Conservation (phyloP, 2,797 vertebrate species). For the Danio jaintianensis region DNA sequence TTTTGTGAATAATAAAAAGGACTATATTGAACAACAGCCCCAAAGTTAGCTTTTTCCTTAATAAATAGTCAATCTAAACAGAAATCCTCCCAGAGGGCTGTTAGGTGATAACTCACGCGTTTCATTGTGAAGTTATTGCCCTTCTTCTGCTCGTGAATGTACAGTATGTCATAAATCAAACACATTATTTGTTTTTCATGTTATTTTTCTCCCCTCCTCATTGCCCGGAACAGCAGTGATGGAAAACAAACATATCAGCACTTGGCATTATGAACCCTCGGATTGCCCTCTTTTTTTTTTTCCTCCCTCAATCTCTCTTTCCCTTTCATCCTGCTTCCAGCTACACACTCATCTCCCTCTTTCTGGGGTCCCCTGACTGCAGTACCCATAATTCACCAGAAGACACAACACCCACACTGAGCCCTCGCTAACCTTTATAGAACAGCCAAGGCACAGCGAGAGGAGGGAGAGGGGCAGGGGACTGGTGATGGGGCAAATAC, state of each 20-base stretch:
- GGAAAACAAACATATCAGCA: constrained; percentile 85
- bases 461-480: constrained; percentile 48
- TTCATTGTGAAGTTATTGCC: constrained; percentile 69
- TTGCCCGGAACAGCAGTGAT: constrained; percentile 81
- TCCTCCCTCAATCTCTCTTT: constrained; percentile 62
- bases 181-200: constrained; percentile 62
- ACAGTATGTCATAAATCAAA: constrained; percentile 78
- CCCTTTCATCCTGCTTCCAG: constrained; percentile 80
- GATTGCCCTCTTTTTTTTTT: constrained; percentile 73
- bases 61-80: constrained; percentile 44
- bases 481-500: constrained; percentile 72
- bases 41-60: constrained; percentile 39
- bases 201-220: constrained; percentile 73
- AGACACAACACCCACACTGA: constrained; percentile 80
- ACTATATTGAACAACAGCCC: constrained; percentile 28
- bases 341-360: constrained; percentile 75
- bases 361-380: constrained; percentile 80
- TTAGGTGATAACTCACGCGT: constrained; percentile 67
- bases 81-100: constrained; percentile 42
- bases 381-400: constrained; percentile 83
- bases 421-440: constrained; percentile 79
- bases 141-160: constrained; percentile 72
- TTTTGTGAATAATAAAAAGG: constrained; percentile 31
- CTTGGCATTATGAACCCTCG: constrained; percentile 82
- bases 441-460: constrained; percentile 75